Conservation (phyloP, 2,797 vertebrate species). For the Stomatorhinus walkeri region DNA sequence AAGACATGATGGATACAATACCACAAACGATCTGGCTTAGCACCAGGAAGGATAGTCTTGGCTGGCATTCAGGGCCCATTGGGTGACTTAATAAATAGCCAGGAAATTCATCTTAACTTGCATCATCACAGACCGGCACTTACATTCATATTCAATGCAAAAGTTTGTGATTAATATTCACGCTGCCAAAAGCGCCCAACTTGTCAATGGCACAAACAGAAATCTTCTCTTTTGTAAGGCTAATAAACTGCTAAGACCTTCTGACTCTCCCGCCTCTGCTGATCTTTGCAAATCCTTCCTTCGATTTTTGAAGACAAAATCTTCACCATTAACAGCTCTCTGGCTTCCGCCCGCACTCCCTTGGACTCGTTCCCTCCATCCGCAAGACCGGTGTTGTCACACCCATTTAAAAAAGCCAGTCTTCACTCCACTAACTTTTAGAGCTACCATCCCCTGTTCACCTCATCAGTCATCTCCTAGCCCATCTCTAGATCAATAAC, state of each 20-base stretch:
- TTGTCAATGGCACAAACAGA: neutral
- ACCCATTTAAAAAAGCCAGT: neutral
- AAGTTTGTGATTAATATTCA: neutral
- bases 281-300: neutral
- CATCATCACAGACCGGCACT: neutral
- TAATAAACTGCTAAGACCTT: neutral
- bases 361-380: neutral
- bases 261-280: neutral
- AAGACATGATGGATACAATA: neutral
- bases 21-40: slow-evolving; percentile 7
- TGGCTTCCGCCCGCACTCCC: neutral
- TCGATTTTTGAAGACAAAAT: neutral
- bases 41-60: neutral
- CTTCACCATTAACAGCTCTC: neutral
- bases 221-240: neutral
- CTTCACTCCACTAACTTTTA: neutral
- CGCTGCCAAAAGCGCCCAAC: neutral
- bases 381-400: neutral
- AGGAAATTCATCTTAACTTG: slow-evolving; percentile 4
- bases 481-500: neutral
- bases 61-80: neutral
- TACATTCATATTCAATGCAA: neutral
- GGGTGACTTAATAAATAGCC: neutral
- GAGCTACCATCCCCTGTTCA: neutral
- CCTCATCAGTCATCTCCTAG: neutral